Percentiles rank a stretch among this genome's conserved stretches.
phyloP scores from a whole-genome alignment of 1,140 invertebrate genomes.

The Lanistes nyassanus region DNA sequence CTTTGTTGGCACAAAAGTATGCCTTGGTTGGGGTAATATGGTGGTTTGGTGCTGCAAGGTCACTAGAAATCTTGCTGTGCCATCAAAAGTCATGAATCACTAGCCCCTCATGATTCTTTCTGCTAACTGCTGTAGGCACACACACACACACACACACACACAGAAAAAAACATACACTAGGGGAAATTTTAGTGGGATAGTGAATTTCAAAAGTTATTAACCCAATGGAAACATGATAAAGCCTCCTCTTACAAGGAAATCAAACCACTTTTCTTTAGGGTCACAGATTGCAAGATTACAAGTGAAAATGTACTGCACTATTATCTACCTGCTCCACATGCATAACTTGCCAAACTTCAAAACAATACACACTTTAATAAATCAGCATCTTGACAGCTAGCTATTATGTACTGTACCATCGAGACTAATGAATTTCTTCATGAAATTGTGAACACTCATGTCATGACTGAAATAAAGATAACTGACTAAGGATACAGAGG shows the following conservation, averaged over 20 bases:
- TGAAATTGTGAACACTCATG: too few species aligned
- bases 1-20: not conserved
- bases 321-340: not conserved
- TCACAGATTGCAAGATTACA: not conserved
- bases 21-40: not conserved
- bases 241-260: not conserved
- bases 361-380: too few species aligned
- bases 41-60: too few species aligned
- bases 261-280: not conserved
- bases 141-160: slow-evolving; percentile 11
- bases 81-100: not conserved
- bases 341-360: too few species aligned
- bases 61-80: not conserved
- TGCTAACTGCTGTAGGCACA: not conserved
- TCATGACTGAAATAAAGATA: too few species aligned
- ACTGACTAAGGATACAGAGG: too few species aligned
- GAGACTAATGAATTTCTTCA: too few species aligned
- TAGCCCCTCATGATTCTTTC: not conserved
- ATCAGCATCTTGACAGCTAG: too few species aligned
- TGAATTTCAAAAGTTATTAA: not conserved
- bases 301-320: not conserved
- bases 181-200: not conserved
- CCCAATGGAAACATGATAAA: not conserved
- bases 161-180: not conserved
- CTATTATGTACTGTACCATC: too few species aligned